phyloP scores from a whole-genome alignment of 1,140 invertebrate species.

The Drosophila sproati region DNA sequence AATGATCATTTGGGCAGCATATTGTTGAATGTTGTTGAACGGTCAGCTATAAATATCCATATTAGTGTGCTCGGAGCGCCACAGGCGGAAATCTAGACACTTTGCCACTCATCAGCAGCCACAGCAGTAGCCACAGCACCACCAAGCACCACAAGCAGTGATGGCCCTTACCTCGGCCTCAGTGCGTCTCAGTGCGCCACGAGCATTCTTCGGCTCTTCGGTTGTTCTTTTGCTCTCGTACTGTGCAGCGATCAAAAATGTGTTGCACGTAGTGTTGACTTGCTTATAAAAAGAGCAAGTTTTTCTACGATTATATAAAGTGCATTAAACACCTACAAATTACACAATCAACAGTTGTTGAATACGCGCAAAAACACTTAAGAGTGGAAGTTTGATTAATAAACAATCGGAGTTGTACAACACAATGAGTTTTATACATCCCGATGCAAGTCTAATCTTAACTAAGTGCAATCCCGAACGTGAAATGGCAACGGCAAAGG shows the following conservation, averaged over 20 bases:
- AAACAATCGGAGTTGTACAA: neutral
- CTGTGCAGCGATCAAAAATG: constrained; percentile 3
- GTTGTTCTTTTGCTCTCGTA: neutral
- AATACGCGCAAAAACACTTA: constrained; percentile 9
- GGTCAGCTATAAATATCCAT: constrained; percentile 56
- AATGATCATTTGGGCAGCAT: neutral
- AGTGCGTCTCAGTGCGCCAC: constrained; percentile 9
- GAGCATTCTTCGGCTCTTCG: constrained; percentile 8
- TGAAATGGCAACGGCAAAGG: neutral
- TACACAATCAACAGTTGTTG: constrained; percentile 45
- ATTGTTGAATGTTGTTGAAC: constrained; percentile 14
- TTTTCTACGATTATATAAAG: constrained; percentile 66
- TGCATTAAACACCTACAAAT: constrained; percentile 32
- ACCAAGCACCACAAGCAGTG: constrained; percentile 4
- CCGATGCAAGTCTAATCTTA: constrained; percentile 58
- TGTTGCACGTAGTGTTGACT: neutral
- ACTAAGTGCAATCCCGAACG: constrained; percentile 4
- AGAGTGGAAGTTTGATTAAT: neutral
- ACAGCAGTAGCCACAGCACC: neutral
- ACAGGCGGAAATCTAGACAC: constrained; percentile 58
- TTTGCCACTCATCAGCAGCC: constrained; percentile 18
- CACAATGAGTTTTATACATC: constrained; percentile 76
- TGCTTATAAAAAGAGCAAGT: constrained; percentile 14
- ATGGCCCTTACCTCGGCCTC: constrained; percentile 25
- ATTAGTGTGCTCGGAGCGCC: constrained; percentile 45